phyloP scores from a whole-genome alignment of 2,113 vertebrate species.

The Delphinapterus leucas region DNA sequence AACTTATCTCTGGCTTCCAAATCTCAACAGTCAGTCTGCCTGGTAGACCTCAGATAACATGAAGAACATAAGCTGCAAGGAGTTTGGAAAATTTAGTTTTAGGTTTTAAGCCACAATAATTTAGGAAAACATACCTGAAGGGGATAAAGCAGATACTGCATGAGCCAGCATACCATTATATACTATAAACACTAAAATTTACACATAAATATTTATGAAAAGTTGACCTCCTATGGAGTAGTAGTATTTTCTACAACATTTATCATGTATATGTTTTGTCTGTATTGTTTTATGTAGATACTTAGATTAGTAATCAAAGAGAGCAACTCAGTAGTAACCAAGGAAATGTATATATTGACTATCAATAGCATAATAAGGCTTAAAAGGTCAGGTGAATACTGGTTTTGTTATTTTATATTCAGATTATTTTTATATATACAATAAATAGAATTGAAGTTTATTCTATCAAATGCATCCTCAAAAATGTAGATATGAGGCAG shows the following conservation, averaged over 20 bases:
- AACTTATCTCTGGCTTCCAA: neutral
- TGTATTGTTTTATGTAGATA: neutral
- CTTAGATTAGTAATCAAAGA: constrained; percentile 6
- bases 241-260: neutral
- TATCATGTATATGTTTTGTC: neutral
- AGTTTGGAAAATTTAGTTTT: neutral
- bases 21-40: neutral
- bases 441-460: neutral
- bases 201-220: neutral
- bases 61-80: neutral
- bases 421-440: neutral
- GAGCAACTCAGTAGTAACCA: neutral
- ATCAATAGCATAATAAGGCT: neutral
- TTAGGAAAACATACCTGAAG: neutral
- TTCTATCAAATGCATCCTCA: neutral
- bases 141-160: neutral
- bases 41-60: neutral
- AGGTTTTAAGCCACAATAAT: neutral
- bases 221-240: neutral
- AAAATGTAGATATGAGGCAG: neutral
- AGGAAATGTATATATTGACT: neutral
- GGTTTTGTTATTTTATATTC: neutral
- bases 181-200: neutral
- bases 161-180: neutral
- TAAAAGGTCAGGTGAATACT: neutral